Evolutionary conservation across 2,888 invertebrate genomes (phyloP).

Genomic region (Myopa tessellatipennis): DNA sequence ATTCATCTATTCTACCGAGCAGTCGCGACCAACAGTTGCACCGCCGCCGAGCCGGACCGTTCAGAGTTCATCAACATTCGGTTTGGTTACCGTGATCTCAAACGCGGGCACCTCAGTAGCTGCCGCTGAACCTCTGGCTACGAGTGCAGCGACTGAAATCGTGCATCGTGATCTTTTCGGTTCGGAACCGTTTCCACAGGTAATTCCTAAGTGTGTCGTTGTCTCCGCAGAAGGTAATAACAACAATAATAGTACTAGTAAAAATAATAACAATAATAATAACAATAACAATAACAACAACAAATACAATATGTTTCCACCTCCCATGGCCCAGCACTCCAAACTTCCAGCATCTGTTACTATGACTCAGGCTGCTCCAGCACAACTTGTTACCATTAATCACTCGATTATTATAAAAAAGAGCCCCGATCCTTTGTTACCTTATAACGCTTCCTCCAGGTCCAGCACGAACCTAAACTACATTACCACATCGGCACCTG

Average conservation of each 20-base stretch:
- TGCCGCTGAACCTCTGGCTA: not conserved
- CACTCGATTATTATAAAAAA: conserved; percentile 68
- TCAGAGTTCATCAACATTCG: conserved; percentile 58
- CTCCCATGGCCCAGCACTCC: conserved; percentile 40
- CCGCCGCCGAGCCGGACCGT: conserved; percentile 29
- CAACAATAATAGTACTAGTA: conserved; percentile 41
- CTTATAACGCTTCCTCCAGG: conserved; percentile 34
- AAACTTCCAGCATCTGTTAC: conserved; percentile 28
- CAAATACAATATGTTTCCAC: conserved; percentile 36
- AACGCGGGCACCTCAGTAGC: conserved; percentile 17
- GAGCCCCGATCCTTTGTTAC: conserved; percentile 59
- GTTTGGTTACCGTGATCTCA: conserved; percentile 57
- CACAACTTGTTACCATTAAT: conserved; percentile 65
- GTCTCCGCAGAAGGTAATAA: conserved; percentile 50
- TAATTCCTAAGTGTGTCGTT: conserved; percentile 61
- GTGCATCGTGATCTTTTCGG: conserved; percentile 63
- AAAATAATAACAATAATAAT: conserved; percentile 47
- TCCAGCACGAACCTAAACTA: conserved; percentile 35
- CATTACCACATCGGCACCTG: conserved; percentile 19
- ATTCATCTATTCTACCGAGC: conserved; percentile 52
- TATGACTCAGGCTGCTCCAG: conserved; percentile 24
- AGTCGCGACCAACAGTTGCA: conserved; percentile 30
- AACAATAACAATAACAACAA: conserved; percentile 48
- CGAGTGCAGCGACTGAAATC: not conserved
- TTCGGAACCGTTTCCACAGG: conserved; percentile 67